Conservation (phyloP, 2,797 vertebrate genomes). For the Cossypha heuglini region DNA sequence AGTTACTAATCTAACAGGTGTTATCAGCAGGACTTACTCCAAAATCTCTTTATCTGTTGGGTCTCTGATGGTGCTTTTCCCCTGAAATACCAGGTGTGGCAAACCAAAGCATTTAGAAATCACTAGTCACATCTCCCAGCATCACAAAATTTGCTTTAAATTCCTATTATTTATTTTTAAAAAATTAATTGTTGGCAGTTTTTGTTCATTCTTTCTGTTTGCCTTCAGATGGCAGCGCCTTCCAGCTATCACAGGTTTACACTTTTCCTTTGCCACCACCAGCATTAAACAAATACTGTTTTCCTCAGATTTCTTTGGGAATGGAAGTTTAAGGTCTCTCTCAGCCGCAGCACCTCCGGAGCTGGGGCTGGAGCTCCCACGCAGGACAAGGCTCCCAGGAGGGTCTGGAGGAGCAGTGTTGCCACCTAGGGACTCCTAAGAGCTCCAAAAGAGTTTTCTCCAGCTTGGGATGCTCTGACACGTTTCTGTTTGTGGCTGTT, state of each 20-base stretch:
- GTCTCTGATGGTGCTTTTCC: background rate
- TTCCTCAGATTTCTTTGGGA: background rate
- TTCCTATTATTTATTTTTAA: background rate
- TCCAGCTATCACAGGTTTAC: background rate
- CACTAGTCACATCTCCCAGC: background rate
- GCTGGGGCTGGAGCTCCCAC: background rate
- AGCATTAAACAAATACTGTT: background rate
- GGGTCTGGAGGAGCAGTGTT: slow-evolving; percentile 24
- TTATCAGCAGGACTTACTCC: background rate
- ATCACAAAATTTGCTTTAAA: background rate
- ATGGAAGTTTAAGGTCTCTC: background rate
- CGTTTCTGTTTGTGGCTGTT: rapidly evolving
- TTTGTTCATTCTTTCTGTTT: background rate
- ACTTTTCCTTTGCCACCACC: background rate
- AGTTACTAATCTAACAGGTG: background rate
- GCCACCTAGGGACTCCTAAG: background rate
- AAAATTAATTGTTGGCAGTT: background rate
- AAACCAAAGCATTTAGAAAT: background rate
- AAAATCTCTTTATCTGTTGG: background rate
- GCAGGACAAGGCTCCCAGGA: background rate
- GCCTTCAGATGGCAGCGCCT: background rate
- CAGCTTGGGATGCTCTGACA: background rate
- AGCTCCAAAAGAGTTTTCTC: background rate
- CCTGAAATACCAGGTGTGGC: rapidly evolving
- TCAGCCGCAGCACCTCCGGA: background rate